These are phyloP conservation scores for Tryphoninae sp. DNA, from an alignment of 2,888 invertebrate genomes.

Conservation along the genomic window DNA sequence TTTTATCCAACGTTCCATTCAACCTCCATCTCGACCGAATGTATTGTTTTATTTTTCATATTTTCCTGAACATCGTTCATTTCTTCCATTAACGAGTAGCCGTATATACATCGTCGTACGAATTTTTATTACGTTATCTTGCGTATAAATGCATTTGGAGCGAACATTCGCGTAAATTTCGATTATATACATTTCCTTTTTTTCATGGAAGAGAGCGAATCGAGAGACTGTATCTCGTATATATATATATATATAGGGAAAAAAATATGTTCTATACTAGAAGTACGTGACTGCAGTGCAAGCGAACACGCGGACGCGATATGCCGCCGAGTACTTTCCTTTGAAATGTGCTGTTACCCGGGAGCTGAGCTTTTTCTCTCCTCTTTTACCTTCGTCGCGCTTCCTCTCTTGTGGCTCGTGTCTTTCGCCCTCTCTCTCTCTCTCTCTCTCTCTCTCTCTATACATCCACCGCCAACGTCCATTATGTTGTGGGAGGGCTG, in stretches of 20 bases:
- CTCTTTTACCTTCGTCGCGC: constrained; percentile 43
- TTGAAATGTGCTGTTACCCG: constrained; percentile 61
- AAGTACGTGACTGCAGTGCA: constrained; percentile 53
- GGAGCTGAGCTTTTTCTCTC: constrained; percentile 55
- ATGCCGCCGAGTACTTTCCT: constrained; percentile 60
- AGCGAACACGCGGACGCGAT: constrained; percentile 55
- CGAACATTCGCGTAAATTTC: constrained; percentile 19
- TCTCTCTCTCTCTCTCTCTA: constrained; percentile 43
- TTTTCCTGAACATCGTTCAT: not conserved
- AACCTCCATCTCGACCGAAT: not conserved
- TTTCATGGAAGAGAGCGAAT: constrained; percentile 3
- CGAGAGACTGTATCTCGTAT: not conserved
- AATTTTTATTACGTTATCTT: not conserved
- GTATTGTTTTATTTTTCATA: not conserved
- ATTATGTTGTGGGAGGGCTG: constrained; percentile 61
- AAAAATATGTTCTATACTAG: constrained; percentile 10
- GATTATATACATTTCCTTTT: constrained; percentile 21
- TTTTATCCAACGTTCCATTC: not conserved
- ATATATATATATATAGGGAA: not conserved
- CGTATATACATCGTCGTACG: not conserved
- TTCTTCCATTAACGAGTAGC: not conserved
- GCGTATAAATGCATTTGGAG: constrained; percentile 28
- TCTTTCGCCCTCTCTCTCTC: constrained; percentile 42
- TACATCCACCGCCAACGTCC: constrained; percentile 35
- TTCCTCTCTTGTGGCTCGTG: constrained; percentile 34